Evolutionary conservation across 2,113 vertebrate genomes (phyloP).

Genomic region (Callospermophilus lateralis): DNA sequence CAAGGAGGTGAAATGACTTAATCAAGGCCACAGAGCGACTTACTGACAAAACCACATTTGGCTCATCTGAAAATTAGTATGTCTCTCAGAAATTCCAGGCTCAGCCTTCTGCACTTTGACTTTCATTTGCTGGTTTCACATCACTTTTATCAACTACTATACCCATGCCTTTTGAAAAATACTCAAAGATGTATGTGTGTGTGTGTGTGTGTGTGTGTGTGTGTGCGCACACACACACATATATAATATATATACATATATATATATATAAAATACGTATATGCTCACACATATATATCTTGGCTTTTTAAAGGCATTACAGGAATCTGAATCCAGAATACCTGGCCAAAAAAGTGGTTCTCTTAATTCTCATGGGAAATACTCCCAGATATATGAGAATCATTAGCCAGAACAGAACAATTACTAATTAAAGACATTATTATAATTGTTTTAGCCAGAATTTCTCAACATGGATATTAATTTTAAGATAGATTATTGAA

Average conservation of each 20-base stretch:
- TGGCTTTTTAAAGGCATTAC: not conserved
- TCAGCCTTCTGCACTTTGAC: not conserved
- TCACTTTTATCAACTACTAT: not conserved
- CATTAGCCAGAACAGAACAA: not conserved
- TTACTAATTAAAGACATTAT: conserved; percentile 5
- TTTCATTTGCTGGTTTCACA: not conserved
- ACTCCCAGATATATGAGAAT: not conserved
- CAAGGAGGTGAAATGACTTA: not conserved
- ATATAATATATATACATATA: no score
- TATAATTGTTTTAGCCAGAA: not conserved
- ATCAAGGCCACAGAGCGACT: not conserved
- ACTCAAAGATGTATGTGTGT: no score
- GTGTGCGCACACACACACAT: rapidly evolving
- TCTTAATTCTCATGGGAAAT: not conserved
- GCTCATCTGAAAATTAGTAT: not conserved
- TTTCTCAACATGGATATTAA: not conserved
- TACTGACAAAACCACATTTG: not conserved
- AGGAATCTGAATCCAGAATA: not conserved
- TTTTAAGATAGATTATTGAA: not conserved
- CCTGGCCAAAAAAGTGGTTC: not conserved
- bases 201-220: no score
- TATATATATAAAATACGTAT: not conserved
- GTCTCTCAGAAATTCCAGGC: not conserved
- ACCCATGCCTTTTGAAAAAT: not conserved
- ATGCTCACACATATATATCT: no score